These are phyloP conservation scores for Numenius arquata DNA, from an alignment of 2,113 vertebrate genomes.

Conservation along the genomic window DNA sequence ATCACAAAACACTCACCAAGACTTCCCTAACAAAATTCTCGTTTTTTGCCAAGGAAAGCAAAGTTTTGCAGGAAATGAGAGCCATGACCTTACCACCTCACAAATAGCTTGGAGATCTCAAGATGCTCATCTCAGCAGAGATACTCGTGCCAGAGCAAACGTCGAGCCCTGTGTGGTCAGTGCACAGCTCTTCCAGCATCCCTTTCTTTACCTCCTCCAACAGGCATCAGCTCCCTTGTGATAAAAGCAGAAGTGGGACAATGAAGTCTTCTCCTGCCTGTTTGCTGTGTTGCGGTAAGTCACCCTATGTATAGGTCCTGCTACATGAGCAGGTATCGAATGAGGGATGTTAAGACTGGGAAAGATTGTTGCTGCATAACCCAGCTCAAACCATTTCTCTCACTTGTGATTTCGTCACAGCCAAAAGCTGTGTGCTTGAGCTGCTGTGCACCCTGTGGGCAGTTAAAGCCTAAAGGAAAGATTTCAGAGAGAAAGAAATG, in stretches of 20 bases:
- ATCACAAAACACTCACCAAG: conserved; percentile 46
- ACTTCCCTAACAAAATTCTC: background rate
- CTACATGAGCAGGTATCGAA: background rate
- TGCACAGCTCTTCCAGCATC: background rate
- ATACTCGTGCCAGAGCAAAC: background rate
- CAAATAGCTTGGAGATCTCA: background rate
- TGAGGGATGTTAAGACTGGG: background rate
- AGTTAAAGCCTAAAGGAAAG: background rate
- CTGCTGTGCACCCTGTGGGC: background rate
- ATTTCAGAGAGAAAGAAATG: background rate
- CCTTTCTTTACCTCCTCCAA: background rate
- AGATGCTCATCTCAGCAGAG: conserved; percentile 8
- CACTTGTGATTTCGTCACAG: background rate
- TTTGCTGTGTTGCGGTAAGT: background rate
- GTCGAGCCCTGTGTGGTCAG: background rate
- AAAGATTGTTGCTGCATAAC: background rate
- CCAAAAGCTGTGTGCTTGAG: background rate
- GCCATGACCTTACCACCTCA: background rate
- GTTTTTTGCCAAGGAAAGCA: conserved; percentile 50
- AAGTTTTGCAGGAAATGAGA: conserved; percentile 28
- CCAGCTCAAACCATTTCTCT: background rate
- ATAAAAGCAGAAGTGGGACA: background rate
- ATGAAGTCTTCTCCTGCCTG: background rate
- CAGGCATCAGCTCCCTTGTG: background rate
- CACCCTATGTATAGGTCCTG: background rate